Percentiles rank a stretch among this genome's conserved stretches.
Conservation (phyloP, 1,140 invertebrate species). For the Lordiphosa mommai region DNA sequence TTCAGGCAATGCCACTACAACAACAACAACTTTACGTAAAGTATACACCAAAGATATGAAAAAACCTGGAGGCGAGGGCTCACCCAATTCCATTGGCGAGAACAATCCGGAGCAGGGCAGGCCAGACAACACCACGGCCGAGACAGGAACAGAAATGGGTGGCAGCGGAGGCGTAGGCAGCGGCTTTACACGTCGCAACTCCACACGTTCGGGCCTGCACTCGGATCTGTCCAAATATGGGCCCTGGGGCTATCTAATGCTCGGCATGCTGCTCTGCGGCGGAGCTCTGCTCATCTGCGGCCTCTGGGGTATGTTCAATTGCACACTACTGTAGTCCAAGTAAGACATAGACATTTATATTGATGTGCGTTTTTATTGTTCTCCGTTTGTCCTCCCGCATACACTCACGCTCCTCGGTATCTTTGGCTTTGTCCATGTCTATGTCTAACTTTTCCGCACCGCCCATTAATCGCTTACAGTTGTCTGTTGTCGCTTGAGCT, state of each 20-base stretch:
- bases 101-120: conserved; percentile 12
- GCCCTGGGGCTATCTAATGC: conserved; percentile 84
- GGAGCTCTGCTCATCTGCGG: conserved; percentile 84
- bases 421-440: conserved; percentile 15
- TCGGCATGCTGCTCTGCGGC: conserved; percentile 84
- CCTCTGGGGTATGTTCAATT: conserved; percentile 82
- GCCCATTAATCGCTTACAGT: conserved; percentile 32
- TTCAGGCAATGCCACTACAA: conserved; percentile 13
- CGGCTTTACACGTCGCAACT: conserved; percentile 65
- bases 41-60: conserved; percentile 73
- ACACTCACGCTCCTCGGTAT: conserved; percentile 1
- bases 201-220: conserved; percentile 62
- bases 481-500: conserved; percentile 77
- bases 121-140: conserved; percentile 46
- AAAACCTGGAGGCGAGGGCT: conserved; percentile 46
- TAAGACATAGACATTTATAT: conserved; percentile 60
- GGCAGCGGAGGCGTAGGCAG: conserved; percentile 33
- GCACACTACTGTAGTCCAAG: conserved; percentile 53
- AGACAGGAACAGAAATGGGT: conserved; percentile 10
- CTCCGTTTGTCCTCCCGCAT: conserved; percentile 17
- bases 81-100: conserved; percentile 53
- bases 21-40: conserved; percentile 57
- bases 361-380: conserved; percentile 44
- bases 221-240: conserved; percentile 83
- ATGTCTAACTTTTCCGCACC: conserved; percentile 38